phyloP scores from a whole-genome alignment of 2,113 vertebrate species.

The Serinus canaria region DNA sequence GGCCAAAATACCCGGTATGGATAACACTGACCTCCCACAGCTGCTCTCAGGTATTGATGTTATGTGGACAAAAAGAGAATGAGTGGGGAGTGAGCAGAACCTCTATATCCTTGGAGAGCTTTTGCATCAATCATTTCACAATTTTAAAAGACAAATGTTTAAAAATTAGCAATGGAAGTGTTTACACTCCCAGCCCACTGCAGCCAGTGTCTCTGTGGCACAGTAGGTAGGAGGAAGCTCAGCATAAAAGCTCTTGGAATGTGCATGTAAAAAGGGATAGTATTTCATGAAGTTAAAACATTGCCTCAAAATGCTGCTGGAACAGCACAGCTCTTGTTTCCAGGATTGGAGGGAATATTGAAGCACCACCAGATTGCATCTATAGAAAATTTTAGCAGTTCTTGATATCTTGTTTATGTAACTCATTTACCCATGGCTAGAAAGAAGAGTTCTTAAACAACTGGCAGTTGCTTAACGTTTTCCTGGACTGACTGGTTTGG shows the following conservation, averaged over 20 bases:
- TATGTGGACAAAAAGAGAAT: neutral
- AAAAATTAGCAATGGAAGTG: neutral
- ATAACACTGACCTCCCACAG: neutral
- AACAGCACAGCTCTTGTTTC: neutral
- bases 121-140: neutral
- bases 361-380: neutral
- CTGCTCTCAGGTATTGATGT: neutral
- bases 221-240: neutral
- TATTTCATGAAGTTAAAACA: neutral
- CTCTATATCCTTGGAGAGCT: neutral
- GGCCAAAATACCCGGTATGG: neutral
- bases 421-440: neutral
- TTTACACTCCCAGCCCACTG: neutral
- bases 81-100: fast-evolving
- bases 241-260: neutral
- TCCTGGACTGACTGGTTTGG: neutral
- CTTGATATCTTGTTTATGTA: neutral
- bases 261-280: neutral
- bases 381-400: neutral
- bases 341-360: neutral
- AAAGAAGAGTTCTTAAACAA: neutral
- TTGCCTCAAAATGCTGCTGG: neutral
- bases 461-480: neutral
- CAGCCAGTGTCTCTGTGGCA: neutral
- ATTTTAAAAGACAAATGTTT: neutral